Conservation (phyloP, 2,797 vertebrate species). For the Cuculus canorus region DNA sequence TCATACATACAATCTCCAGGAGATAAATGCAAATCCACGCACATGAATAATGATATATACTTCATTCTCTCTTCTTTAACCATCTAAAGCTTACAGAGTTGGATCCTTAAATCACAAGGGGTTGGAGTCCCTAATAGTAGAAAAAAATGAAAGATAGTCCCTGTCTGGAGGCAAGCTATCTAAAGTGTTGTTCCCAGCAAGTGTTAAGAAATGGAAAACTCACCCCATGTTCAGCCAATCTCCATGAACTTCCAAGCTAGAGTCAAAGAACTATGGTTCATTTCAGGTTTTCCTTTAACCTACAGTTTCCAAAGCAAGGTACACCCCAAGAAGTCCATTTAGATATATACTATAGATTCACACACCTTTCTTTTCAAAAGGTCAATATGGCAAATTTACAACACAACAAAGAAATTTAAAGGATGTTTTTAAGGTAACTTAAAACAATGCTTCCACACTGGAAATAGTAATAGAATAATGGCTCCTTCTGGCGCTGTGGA, state of each 20-base stretch:
- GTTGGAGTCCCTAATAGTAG: not conserved
- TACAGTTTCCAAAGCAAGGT: not conserved
- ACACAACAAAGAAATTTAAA: conserved; percentile 39
- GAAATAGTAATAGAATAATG: conserved; percentile 69
- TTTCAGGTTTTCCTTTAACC: not conserved
- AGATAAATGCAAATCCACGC: not conserved
- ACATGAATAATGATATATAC: not conserved
- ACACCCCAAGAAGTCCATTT: not conserved
- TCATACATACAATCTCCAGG: not conserved
- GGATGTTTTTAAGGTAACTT: conserved; percentile 65
- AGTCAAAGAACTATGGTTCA: not conserved
- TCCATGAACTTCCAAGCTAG: not conserved
- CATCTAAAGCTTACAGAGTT: not conserved
- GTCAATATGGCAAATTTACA: conserved; percentile 32
- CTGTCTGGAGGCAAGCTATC: not conserved
- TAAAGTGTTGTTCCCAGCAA: not conserved
- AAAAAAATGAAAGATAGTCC: not conserved
- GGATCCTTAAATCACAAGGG: not conserved
- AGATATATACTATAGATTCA: not conserved
- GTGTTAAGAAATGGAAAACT: not conserved
- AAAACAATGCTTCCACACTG: conserved; percentile 60
- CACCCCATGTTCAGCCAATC: not conserved
- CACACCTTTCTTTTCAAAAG: conserved; percentile 8
- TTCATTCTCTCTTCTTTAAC: not conserved
- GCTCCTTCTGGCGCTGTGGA: conserved; percentile 39